Evolutionary conservation across 1,140 invertebrate genomes (phyloP), one percentile per base, ranked within the genome.

Genomic region (Bombus fervidus): DNA sequence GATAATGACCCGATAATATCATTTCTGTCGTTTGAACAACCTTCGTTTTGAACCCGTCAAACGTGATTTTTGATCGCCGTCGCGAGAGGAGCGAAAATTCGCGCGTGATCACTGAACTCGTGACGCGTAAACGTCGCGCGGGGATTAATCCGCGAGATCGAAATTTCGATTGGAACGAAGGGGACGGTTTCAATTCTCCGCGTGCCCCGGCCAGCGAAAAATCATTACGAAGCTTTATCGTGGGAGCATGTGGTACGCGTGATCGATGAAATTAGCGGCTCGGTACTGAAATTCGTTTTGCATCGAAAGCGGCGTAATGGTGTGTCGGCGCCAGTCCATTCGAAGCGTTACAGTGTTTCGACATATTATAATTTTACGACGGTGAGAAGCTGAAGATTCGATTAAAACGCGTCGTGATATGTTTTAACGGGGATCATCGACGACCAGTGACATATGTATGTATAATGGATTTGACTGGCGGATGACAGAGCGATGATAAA

Each of bases 361-460:
- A 81, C 41, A 71, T 66, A 81, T 81, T 73, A 81, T 59, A 81
- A 81, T 59, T 73, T 43, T 47, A 9, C 47, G 39, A 43, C 37
- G 37, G 22, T 1, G 34, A 9, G 10, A 22, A 9, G 39, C 22
- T n/a, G 59, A 28, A 62, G 59, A n/a, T 62, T 62, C 59, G 59
- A 62, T 62, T 62, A 62, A 62, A 62, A 28, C 3, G 57, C 57
- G 25, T 59, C 57, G 57, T 25, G 25, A 59, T 28, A 25, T 18
- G 10, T 28, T 59, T 59, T 59, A 25, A 59, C 68, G 22, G 8
- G 43, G 68, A 62, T 28, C n/a, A 22, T 53, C 47, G 47, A 53
- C 47, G 47, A 53, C 47, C 18, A 53, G 47, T 22, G 47, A 53
- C 18, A 18, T 53, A 53, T 53, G 47, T 53, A 53, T 5, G 18